Evolutionary conservation across 2,797 vertebrate species (phyloP), one percentile per base, ranked within the genome.

Genomic region (Aphelocoma californica): DNA sequence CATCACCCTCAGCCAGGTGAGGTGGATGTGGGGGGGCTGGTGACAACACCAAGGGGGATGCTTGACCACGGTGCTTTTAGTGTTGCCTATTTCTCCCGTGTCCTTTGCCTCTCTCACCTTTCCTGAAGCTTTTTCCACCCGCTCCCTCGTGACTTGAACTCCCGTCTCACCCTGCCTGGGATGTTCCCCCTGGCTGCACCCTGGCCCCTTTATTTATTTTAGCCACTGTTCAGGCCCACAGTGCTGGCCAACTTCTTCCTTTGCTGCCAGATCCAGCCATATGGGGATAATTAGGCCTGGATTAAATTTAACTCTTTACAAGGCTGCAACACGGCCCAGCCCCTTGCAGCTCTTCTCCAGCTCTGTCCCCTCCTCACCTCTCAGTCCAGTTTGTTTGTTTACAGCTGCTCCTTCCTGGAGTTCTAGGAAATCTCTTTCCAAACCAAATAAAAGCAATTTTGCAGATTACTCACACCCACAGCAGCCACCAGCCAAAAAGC

Each of bases 131-230:
- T 65, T 26, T 88, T 58, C 53, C 18, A 17, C 61, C 38, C 1
- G 2, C 25, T 53, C 47, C 65, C 47, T 51, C 0, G 0, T 5
- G 12, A 29, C 47, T 61, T 6, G 7, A 70, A 19, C 21, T 26
- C 67, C 13, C 0, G 0, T 58, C 44, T 87, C 10, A 7, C 28
- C 60, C 67, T 2, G 50, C 45, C 19, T 4, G 53, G 38, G 65
- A 60, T 65, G 48, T 44, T 75, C 11, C 31, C 66, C 61, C 48
- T 36, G 3, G 18, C 86, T 60, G 60, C 77, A 78, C 47, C 31
- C 92, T 0, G 20, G 95, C 82, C 89, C 86, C 96, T 60, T 53
- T 86, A 60, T 93, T 97, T 97, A 77, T 85, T 94, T 93, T 81
- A 97, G 96, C 94, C 81, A 38, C 93, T 44, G 92, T 77, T 81